Base-by-base conservation (phyloP, 2,888 invertebrate genomes). In the Ichneumoninae sp. region DNA sequence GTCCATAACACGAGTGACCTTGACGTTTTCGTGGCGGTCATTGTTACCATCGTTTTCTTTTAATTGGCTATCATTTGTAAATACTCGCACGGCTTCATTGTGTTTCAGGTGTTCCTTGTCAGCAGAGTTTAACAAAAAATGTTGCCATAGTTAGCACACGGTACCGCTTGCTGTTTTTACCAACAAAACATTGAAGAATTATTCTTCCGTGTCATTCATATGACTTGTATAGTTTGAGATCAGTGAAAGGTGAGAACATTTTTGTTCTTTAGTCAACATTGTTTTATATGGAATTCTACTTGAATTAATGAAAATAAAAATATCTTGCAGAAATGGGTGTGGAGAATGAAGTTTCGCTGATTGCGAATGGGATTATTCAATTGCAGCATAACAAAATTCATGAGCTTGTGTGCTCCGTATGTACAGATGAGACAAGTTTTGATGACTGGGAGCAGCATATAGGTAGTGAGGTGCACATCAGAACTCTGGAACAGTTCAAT, bases 401-500 rank as follows among this genome's bases (percentile, higher is more conserved):
- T 4, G 16, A 75, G 19, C 44, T 22, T 6, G 10, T 16, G 2
- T 83, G 83, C 65, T 50, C n/a, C 19, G 19, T 80, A 3, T 83
- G 83, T 30, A 2, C 47, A 10, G n/a, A 8, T 1, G 22, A 44
- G n/a, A 10, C 0, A 1, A 26, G 33, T 26, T 26, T 33, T 10
- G 0, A 33, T 3, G 10, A 74, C 33, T 75, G 65, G 75, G 10
- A 66, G 1, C 8, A 33, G 2, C 83, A 83, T 6, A 36, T 71
- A 4, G 8, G 30, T 5, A 26, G 57, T n/a, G 3, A 22, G 5
- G 19, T 10, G 10, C 83, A 83, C 70, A 6, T 70, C 7, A 33
- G 19, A 36, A 36, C 75, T 3, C 13, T 75, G n/a, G 19, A 40
- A 66, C 69, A 66, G 47, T 79, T 83, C 40, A 44, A 50, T 47